These are phyloP conservation scores for Antennarius maculatus DNA, from an alignment of 2,797 vertebrate species.

Conservation along the genomic window DNA sequence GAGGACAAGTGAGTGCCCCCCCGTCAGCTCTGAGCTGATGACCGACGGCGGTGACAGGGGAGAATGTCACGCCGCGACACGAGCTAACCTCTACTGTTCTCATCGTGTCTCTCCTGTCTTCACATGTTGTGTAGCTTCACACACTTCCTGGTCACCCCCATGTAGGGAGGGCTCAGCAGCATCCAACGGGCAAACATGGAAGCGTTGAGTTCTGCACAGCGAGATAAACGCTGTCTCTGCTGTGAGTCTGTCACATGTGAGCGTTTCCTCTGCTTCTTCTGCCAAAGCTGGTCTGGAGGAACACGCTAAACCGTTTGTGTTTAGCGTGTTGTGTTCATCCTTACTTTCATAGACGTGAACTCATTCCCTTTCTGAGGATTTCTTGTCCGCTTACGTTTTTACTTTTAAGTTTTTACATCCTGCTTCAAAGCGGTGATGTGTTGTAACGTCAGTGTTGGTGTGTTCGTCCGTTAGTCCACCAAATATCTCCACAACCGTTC, in stretches of 20 bases:
- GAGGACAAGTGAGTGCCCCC: background rate
- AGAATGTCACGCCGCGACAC: slow-evolving; percentile 7
- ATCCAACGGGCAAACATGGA: slow-evolving; percentile 29
- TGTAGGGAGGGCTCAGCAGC: slow-evolving; percentile 25
- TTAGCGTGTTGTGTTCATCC: no score
- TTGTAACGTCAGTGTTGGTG: no score
- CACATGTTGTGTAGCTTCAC: slow-evolving; percentile 14
- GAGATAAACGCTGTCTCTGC: background rate
- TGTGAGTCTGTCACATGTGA: background rate
- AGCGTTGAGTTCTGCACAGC: slow-evolving; percentile 15
- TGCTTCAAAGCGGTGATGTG: no score
- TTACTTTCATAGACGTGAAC: no score
- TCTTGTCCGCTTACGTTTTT: no score
- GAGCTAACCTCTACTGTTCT: slow-evolving; percentile 11
- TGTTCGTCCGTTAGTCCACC: no score
- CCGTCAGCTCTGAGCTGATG: slow-evolving; percentile 30
- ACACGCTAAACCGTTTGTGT: background rate
- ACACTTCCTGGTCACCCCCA: slow-evolving; percentile 18
- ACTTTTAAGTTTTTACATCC: no score
- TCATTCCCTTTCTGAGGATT: no score
- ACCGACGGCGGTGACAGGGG: slow-evolving; percentile 21
- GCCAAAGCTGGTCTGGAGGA: background rate
- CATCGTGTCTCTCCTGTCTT: slow-evolving; percentile 28
- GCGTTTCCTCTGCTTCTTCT: background rate
- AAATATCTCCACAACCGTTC: no score